Evolutionary conservation across 2,113 vertebrate species (phyloP).

Genomic region (Meriones unguiculatus): DNA sequence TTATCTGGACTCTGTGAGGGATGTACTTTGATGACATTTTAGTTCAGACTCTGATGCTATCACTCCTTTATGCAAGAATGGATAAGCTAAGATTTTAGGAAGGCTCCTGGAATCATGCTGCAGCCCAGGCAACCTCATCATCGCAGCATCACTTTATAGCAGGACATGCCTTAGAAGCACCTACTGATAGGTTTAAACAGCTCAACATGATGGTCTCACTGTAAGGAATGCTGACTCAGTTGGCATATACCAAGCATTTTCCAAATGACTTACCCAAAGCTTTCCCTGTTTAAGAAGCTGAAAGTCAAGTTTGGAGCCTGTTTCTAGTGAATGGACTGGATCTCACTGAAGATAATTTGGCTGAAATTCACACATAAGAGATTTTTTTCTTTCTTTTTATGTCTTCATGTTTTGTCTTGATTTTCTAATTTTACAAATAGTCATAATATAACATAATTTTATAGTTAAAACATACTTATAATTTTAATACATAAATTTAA

Average conservation of each 20-base stretch:
- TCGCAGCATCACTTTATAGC: not conserved
- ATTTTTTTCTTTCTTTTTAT: constrained; percentile 13
- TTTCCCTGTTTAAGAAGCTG: not conserved
- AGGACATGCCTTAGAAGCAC: not conserved
- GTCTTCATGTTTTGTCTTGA: not conserved
- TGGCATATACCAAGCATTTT: not conserved
- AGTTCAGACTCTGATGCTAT: not conserved
- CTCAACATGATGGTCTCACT: not conserved
- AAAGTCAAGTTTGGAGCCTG: not conserved
- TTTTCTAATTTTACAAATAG: not conserved
- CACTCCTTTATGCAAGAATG: not conserved
- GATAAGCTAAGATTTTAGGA: not conserved
- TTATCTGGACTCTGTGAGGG: not conserved
- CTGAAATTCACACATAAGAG: not conserved
- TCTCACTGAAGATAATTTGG: not conserved
- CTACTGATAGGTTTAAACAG: not conserved
- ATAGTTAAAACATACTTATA: too few species aligned
- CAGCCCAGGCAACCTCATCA: not conserved
- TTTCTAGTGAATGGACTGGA: not conserved
- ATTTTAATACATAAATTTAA: too few species aligned
- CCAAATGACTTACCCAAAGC: not conserved
- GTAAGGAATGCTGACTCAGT: not conserved
- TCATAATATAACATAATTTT: too few species aligned
- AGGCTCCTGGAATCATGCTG: not conserved
- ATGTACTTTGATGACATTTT: not conserved